Percentiles rank a stretch among this genome's conserved stretches.
These are phyloP conservation scores for Melanerpes formicivorus DNA, from an alignment of 2,113 vertebrate species.

Conservation along the genomic window DNA sequence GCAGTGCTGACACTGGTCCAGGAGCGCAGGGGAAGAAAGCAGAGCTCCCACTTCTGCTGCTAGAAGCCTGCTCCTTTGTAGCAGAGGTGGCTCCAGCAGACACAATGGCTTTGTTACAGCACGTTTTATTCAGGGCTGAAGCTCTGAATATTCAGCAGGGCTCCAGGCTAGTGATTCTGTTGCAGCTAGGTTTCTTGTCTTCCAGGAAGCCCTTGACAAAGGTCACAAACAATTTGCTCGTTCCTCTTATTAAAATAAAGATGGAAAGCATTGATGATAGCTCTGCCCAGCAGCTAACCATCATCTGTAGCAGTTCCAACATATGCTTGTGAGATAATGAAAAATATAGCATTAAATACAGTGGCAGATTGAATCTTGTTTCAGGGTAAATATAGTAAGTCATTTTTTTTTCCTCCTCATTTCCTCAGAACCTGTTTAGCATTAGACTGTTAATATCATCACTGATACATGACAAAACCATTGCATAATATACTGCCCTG, in stretches of 20 bases:
- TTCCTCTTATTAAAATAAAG: constrained; percentile 89
- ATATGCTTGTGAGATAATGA: constrained; percentile 96
- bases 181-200: constrained; percentile 79
- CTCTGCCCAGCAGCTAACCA: constrained; percentile 93
- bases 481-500: constrained; percentile 88
- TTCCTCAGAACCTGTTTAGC: constrained; percentile 91
- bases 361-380: constrained; percentile 93
- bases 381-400: constrained; percentile 89
- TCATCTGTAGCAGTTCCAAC: constrained; percentile 90
- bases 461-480: constrained; percentile 85
- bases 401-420: constrained; percentile 83
- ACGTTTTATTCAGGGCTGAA: constrained; percentile 67
- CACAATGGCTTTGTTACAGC: constrained; percentile 81
- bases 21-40: not conserved
- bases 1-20: not conserved
- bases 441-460: constrained; percentile 87
- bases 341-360: constrained; percentile 93
- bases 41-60: constrained; percentile 4
- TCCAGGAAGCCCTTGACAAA: constrained; percentile 91
- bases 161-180: constrained; percentile 80
- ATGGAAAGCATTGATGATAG: constrained; percentile 83
- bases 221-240: constrained; percentile 90
- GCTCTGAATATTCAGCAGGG: constrained; percentile 87
- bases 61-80: constrained; percentile 31
- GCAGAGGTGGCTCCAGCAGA: constrained; percentile 62